phyloP scores from a whole-genome alignment of 1,140 invertebrate genomes.

The Temnothorax curvispinosus region DNA sequence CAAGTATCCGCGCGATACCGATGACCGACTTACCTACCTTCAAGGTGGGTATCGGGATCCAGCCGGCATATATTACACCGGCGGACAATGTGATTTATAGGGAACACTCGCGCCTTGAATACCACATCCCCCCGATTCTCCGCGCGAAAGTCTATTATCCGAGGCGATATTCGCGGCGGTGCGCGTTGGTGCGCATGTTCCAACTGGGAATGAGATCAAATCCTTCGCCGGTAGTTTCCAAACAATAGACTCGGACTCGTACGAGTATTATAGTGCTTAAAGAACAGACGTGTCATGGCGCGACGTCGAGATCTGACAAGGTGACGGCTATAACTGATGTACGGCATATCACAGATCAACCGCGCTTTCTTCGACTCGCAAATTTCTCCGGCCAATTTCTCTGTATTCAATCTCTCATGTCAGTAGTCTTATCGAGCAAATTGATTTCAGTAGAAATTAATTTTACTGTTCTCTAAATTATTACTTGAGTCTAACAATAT shows the following conservation, averaged over 20 bases:
- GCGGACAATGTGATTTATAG: slow-evolving; percentile 60
- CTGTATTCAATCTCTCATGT: too few relatives aligned
- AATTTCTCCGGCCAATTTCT: not conserved
- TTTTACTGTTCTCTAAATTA: not conserved
- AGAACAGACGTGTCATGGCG: not conserved
- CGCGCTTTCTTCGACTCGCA: not conserved
- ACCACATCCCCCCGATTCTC: slow-evolving; percentile 37
- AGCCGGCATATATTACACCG: slow-evolving; percentile 45
- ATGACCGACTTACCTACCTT: slow-evolving; percentile 53
- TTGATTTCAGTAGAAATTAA: not conserved
- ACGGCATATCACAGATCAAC: not conserved
- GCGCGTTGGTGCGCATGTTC: slow-evolving; percentile 21
- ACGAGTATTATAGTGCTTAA: not conserved
- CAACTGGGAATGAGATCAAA: slow-evolving; percentile 42
- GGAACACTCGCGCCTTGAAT: slow-evolving; percentile 51
- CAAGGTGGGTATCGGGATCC: slow-evolving; percentile 50
- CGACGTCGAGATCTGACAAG: not conserved
- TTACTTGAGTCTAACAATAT: not conserved
- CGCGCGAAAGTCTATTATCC: slow-evolving; percentile 58
- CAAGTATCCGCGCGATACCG: slow-evolving; percentile 50
- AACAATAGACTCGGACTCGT: slow-evolving; percentile 28
- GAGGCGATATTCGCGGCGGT: slow-evolving; percentile 35
- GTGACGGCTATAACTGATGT: not conserved
- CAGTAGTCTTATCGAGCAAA: not conserved
- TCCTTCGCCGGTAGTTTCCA: slow-evolving; percentile 36